These are phyloP conservation scores for Drosophila triauraria DNA, from an alignment of 1,140 invertebrate genomes.

Conservation along the genomic window DNA sequence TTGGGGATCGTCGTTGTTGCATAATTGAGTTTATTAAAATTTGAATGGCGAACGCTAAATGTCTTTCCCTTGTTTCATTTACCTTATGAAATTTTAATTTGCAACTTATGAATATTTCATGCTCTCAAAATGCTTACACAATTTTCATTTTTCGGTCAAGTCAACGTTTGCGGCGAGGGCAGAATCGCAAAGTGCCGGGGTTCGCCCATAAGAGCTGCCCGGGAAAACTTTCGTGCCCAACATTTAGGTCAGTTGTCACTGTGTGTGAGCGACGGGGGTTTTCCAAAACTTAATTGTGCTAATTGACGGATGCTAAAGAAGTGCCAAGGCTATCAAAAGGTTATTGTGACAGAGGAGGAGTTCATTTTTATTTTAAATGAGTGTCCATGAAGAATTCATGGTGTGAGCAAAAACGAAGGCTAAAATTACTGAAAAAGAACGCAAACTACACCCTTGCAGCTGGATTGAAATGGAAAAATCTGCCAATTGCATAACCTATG, in stretches of 20 bases:
- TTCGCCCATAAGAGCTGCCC: slow-evolving; percentile 5
- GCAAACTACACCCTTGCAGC: too few species aligned
- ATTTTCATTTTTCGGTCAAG: slow-evolving; percentile 50
- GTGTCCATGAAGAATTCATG: too few species aligned
- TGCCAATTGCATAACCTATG: too few species aligned
- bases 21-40: slow-evolving; percentile 72
- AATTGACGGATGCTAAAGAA: slow-evolving; percentile 39
- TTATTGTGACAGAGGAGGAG: slow-evolving; percentile 21
- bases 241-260: slow-evolving; percentile 45
- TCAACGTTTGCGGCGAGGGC: slow-evolving; percentile 1
- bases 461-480: too few species aligned
- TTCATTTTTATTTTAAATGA: background rate
- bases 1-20: slow-evolving; percentile 28
- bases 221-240: slow-evolving; percentile 30
- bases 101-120: slow-evolving; percentile 60
- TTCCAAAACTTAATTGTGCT: slow-evolving; percentile 51
- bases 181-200: background rate
- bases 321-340: slow-evolving; percentile 1
- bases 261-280: slow-evolving; percentile 23
- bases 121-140: slow-evolving; percentile 47
- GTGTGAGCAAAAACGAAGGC: too few species aligned
- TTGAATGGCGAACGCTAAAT: slow-evolving; percentile 71
- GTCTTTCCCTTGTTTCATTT: slow-evolving; percentile 72
- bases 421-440: too few species aligned
- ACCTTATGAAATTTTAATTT: slow-evolving; percentile 72